These are phyloP conservation scores for Odontamblyopus rebecca DNA, from an alignment of 2,797 vertebrate species.

Conservation along the genomic window DNA sequence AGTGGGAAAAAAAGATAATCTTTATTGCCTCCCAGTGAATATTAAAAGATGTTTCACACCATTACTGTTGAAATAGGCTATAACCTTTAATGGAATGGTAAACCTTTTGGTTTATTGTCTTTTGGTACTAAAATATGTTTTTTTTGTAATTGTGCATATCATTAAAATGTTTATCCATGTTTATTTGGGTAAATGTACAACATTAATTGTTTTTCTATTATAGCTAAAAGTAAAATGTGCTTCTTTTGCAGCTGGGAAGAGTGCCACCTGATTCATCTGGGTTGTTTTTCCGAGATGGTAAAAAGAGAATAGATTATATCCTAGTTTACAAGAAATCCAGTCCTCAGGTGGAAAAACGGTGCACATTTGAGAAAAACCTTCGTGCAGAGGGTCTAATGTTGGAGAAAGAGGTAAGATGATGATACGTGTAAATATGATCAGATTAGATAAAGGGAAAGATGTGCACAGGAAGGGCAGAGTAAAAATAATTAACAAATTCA, in stretches of 20 bases:
- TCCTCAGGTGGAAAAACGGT: conserved; percentile 93
- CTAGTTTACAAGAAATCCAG: conserved; percentile 97
- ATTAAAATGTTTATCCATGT: not conserved
- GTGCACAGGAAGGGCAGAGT: not conserved
- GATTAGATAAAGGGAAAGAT: not conserved
- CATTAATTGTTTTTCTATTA: not conserved
- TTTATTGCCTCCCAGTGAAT: not conserved
- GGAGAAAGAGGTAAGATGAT: conserved; percentile 88
- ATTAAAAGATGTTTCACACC: not conserved
- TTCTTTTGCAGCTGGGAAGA: conserved; percentile 67
- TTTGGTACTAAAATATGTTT: not conserved
- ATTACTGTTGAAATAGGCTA: not conserved
- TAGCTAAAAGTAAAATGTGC: not conserved
- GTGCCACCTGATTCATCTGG: conserved; percentile 79
- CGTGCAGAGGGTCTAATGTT: conserved; percentile 95
- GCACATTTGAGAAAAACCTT: conserved; percentile 96
- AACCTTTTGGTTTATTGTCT: not conserved
- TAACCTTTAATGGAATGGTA: not conserved
- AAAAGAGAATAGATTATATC: conserved; percentile 96
- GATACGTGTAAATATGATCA: not conserved
- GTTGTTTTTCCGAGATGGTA: conserved; percentile 93
- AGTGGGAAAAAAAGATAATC: not conserved
- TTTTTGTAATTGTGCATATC: not conserved
- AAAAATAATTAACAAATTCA: not conserved
- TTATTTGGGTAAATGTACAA: not conserved